Evolutionary conservation across 2,888 invertebrate species (phyloP), one percentile per base, ranked within the genome.

Genomic region (Polymixis flavicincta): DNA sequence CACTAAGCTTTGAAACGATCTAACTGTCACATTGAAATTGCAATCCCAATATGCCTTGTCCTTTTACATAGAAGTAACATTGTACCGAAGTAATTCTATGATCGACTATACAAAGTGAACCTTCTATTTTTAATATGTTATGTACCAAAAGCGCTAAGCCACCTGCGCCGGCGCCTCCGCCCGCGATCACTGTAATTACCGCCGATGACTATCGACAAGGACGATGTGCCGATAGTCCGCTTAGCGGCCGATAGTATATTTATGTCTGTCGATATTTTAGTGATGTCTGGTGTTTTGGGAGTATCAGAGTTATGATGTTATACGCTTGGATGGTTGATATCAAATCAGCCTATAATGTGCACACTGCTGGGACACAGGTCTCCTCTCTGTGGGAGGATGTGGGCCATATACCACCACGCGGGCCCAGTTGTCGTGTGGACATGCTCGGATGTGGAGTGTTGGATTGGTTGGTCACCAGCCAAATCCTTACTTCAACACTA

Each of bases 141-240:
- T 22, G 28, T 2, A 50, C 19, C 22, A 50, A 60, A 71, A 83
- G 55, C 75, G 75, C 75, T 71, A 65, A 76, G 78, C 78, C 85
- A 86, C 87, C 86, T 86, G 86, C 83, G 87, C 87, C 79, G 87
- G 86, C 86, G 86, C 85, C 87, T 83, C 87, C 87, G 84, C 86
- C 87, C 76, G 76, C 86, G 83, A 77, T 78, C 85, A 4, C 61
- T 55, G 74, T 83, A 74, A 86, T 86, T 86, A 86, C 87, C 50
- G 57, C 25, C 76, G 83, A 86, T 78, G 85, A 63, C 75, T 85
- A 85, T 85, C 78, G 66, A 72, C 87, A 86, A 86, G 86, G 87
- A 85, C 86, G 82, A 73, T 73, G 72, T 71, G 68, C 67, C 64
- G 84, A 83, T 84, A 80, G 70, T 76, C 50, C 17, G 76, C 60